Evolutionary conservation across 1,140 invertebrate species (phyloP).

Genomic region (Pararge aegeria): DNA sequence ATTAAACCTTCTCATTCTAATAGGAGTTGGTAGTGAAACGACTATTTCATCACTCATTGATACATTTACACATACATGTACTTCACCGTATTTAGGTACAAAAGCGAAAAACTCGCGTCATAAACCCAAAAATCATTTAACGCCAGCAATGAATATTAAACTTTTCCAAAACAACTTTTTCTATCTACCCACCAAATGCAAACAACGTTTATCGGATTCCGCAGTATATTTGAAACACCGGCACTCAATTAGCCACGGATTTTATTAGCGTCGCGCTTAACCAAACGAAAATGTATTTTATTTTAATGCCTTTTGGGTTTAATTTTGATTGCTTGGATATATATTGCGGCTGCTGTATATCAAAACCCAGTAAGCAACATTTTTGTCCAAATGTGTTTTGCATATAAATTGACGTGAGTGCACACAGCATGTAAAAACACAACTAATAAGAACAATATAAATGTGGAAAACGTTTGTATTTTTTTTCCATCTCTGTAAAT

Average conservation of each 20-base stretch:
- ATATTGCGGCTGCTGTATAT: neutral
- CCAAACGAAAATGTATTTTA: constrained; percentile 5
- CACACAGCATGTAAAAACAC: too few relatives aligned
- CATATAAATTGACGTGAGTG: too few relatives aligned
- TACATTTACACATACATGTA: too few relatives aligned
- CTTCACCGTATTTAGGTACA: too few relatives aligned
- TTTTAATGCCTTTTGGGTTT: neutral
- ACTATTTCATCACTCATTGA: too few relatives aligned
- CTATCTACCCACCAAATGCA: constrained; percentile 23
- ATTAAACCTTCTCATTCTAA: too few relatives aligned
- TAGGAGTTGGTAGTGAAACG: too few relatives aligned
- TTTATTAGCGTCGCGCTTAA: constrained; percentile 12
- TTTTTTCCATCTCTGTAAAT: too few relatives aligned
- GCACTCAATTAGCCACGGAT: constrained; percentile 27
- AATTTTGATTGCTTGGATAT: constrained; percentile 1
- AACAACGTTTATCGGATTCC: constrained; percentile 28
- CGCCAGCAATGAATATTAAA: constrained; percentile 24
- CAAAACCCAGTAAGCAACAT: neutral
- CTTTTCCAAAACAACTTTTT: constrained; percentile 22
- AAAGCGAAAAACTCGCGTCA: neutral
- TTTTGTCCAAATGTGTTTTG: neutral
- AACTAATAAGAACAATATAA: too few relatives aligned
- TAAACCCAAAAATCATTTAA: constrained; percentile 12
- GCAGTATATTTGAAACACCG: constrained; percentile 22
- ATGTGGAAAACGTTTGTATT: too few relatives aligned